Percentiles rank a stretch among this genome's conserved stretches.
Evolutionary conservation across 2,797 vertebrate species (phyloP).

Genomic region (Carapus acus): DNA sequence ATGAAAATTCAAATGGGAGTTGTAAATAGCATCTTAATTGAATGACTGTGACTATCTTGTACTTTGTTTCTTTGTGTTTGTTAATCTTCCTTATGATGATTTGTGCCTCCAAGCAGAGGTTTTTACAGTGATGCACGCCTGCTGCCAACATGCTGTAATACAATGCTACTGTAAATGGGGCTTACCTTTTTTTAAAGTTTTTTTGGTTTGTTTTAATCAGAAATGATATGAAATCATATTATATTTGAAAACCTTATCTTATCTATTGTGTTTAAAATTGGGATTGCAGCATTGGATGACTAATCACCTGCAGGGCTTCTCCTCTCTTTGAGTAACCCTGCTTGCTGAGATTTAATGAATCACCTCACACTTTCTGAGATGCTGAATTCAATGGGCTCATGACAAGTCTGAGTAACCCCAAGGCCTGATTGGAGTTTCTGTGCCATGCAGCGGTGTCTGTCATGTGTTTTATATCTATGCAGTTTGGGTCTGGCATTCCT

Average conservation of each 20-base stretch:
- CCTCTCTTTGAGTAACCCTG: constrained; percentile 34
- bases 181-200: constrained; percentile 29
- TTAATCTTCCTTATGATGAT: constrained; percentile 37
- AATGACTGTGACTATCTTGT: constrained; percentile 70
- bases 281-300: constrained; percentile 26
- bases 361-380: constrained; percentile 36
- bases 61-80: constrained; percentile 59
- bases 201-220: constrained; percentile 25
- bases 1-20: constrained; percentile 54
- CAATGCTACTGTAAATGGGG: constrained; percentile 43
- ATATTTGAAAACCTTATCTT: constrained; percentile 28
- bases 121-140: constrained; percentile 55
- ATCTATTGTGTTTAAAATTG: constrained; percentile 40
- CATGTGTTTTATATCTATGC: constrained; percentile 65
- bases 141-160: constrained; percentile 34
- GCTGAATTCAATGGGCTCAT: constrained; percentile 44
- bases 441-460: constrained; percentile 49
- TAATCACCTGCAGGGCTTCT: constrained; percentile 32
- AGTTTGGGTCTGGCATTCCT: constrained; percentile 67
- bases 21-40: constrained; percentile 67
- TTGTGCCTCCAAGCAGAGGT: constrained; percentile 41
- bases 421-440: constrained; percentile 47
- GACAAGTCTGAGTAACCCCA: constrained; percentile 45
- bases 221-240: constrained; percentile 19
- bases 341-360: constrained; percentile 35